A percentile compares a stretch with the other conserved stretches of the same genome.
Conservation (phyloP, 2,888 invertebrate species). For the Nemoura dubitans region DNA sequence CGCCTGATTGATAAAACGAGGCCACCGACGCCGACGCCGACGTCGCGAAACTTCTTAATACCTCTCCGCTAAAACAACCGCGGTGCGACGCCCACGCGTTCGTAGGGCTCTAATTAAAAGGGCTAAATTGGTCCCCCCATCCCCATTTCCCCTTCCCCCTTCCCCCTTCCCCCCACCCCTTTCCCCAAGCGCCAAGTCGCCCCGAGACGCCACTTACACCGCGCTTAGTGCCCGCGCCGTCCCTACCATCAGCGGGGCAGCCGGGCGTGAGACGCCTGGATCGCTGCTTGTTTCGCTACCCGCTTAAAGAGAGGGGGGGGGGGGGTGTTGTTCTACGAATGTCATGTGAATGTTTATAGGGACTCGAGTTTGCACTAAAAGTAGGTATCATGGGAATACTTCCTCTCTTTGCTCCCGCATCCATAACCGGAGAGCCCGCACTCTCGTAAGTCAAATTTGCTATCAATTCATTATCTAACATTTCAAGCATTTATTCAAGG, state of each 20-base stretch:
- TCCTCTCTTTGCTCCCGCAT: too few species aligned
- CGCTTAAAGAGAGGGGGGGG: too few species aligned
- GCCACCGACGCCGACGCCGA: not conserved
- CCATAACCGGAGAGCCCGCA: too few species aligned
- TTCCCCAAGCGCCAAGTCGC: not conserved
- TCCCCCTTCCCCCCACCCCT: not conserved
- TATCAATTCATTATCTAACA: too few species aligned
- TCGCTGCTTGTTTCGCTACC: too few species aligned
- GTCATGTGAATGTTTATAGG: too few species aligned
- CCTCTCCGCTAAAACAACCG: not conserved
- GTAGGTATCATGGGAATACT: too few species aligned
- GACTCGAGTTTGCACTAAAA: too few species aligned
- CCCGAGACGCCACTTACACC: constrained; percentile 2
- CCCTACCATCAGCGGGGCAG: not conserved
- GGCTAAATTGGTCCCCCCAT: not conserved
- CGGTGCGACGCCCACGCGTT: not conserved
- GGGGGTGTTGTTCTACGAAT: too few species aligned
- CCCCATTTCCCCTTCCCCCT: not conserved
- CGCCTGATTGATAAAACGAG: not conserved
- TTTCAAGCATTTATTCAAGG: too few species aligned
- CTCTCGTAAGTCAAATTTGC: too few species aligned
- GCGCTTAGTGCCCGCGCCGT: not conserved
- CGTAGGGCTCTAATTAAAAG: not conserved
- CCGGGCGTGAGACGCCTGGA: too few species aligned
- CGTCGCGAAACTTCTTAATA: not conserved